Conservation (phyloP, 2,113 vertebrate species). For the Scomber colias region DNA sequence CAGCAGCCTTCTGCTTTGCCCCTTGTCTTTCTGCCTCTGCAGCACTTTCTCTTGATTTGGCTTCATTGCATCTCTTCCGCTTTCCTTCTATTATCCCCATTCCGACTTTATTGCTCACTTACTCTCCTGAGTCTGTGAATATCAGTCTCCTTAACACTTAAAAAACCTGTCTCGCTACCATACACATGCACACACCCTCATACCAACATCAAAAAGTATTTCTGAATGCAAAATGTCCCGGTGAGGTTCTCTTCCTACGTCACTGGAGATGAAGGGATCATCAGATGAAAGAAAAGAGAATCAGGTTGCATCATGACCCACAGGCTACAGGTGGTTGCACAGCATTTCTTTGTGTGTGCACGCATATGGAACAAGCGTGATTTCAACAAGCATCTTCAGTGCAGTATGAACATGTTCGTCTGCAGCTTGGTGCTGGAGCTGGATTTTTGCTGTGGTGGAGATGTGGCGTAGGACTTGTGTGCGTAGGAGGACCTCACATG, state of each 20-base stretch:
- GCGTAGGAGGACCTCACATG: constrained; percentile 80
- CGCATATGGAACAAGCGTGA: background rate
- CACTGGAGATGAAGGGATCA: constrained; percentile 27
- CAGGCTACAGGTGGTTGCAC: constrained; percentile 69
- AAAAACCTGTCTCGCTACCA: background rate
- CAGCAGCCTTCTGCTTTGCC: constrained; percentile 36
- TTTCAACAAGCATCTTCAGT: constrained; percentile 2
- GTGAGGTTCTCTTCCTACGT: constrained; percentile 41
- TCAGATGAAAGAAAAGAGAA: constrained; percentile 4
- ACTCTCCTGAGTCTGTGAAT: background rate
- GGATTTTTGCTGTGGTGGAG: constrained; percentile 42
- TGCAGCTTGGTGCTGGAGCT: constrained; percentile 49
- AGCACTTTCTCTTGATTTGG: constrained; percentile 51
- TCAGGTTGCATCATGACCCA: constrained; percentile 7
- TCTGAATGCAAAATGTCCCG: constrained; percentile 38
- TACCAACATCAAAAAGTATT: constrained; percentile 38
- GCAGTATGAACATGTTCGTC: constrained; percentile 20
- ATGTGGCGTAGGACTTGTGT: constrained; percentile 68
- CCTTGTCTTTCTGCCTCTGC: constrained; percentile 42
- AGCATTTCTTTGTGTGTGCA: background rate
- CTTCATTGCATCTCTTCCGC: background rate
- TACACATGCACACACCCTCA: constrained; percentile 33
- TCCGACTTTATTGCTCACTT: background rate
- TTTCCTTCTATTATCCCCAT: constrained; percentile 6
- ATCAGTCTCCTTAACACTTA: background rate